phyloP scores from a whole-genome alignment of 1,140 invertebrate genomes.

The Agrypnia vestita region DNA sequence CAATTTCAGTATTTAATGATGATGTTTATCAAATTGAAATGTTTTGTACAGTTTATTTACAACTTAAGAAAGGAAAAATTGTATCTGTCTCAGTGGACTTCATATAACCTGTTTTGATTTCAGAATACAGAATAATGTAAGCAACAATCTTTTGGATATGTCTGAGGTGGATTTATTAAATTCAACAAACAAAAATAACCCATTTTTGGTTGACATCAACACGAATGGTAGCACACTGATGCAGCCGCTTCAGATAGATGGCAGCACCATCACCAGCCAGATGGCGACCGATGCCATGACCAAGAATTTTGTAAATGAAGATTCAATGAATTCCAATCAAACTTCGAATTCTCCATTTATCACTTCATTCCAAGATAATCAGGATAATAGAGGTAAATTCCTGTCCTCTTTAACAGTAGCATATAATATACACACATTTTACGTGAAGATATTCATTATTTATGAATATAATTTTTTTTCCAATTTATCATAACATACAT shows the following conservation, averaged over 20 bases:
- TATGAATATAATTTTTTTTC: too few species aligned
- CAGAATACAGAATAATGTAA: slow-evolving; percentile 74
- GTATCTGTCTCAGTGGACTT: too few species aligned
- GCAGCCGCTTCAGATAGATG: slow-evolving; percentile 7
- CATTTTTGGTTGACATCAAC: slow-evolving; percentile 66
- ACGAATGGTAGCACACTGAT: slow-evolving; percentile 57
- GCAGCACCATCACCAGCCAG: neutral
- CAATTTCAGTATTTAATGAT: too few species aligned
- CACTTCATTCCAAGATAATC: slow-evolving; percentile 62
- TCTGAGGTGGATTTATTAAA: slow-evolving; percentile 75
- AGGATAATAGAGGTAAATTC: slow-evolving; percentile 59
- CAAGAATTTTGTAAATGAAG: slow-evolving; percentile 65
- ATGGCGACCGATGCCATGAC: slow-evolving; percentile 62
- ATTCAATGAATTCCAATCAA: slow-evolving; percentile 71
- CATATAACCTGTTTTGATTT: slow-evolving; percentile 53
- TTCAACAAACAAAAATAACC: slow-evolving; percentile 73
- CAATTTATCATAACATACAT: too few species aligned
- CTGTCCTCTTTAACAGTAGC: too few species aligned
- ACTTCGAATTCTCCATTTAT: slow-evolving; percentile 61
- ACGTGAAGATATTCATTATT: too few species aligned
- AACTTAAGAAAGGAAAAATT: too few species aligned
- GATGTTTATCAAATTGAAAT: too few species aligned
- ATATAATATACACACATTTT: too few species aligned
- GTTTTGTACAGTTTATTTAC: too few species aligned
- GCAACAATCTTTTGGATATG: slow-evolving; percentile 73